Evolutionary conservation across 2,888 invertebrate species (phyloP).

Genomic region (Dasysyrphus albostriatus): DNA sequence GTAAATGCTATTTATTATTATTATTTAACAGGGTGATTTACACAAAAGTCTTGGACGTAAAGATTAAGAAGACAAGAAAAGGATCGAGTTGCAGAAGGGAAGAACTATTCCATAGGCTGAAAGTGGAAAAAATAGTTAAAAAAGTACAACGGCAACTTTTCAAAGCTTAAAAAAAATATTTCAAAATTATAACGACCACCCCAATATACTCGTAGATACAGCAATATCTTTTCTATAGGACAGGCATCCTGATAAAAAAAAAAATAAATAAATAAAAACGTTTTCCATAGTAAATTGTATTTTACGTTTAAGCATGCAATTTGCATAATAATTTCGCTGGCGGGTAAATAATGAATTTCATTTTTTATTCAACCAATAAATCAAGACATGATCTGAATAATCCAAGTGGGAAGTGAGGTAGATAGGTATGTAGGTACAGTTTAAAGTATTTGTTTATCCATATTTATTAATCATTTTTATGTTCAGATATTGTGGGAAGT

Average conservation of each 20-base stretch:
- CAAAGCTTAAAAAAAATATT: no score
- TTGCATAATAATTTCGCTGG: conserved; percentile 65
- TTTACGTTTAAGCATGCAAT: conserved; percentile 59
- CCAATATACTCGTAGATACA: not conserved
- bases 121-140: no score
- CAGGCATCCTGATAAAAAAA: not conserved
- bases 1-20: no score
- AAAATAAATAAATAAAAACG: conserved; percentile 26
- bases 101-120: no score
- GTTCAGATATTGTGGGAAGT: conserved; percentile 32
- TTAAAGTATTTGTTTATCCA: conserved; percentile 21
- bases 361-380: conserved; percentile 59
- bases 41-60: no score
- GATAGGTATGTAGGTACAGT: conserved; percentile 16
- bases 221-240: not conserved
- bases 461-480: conserved; percentile 30
- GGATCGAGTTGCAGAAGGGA: no score
- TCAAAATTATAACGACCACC: no score
- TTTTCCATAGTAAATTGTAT: conserved; percentile 54
- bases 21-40: no score
- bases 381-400: conserved; percentile 59
- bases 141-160: no score
- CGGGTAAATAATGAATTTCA: conserved; percentile 37
- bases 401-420: conserved; percentile 34
- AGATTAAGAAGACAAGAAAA: no score